A percentile compares a stretch with the other conserved stretches of the same genome.
Evolutionary conservation across 1,140 invertebrate species (phyloP).

Genomic region (Procambarus clarkii): DNA sequence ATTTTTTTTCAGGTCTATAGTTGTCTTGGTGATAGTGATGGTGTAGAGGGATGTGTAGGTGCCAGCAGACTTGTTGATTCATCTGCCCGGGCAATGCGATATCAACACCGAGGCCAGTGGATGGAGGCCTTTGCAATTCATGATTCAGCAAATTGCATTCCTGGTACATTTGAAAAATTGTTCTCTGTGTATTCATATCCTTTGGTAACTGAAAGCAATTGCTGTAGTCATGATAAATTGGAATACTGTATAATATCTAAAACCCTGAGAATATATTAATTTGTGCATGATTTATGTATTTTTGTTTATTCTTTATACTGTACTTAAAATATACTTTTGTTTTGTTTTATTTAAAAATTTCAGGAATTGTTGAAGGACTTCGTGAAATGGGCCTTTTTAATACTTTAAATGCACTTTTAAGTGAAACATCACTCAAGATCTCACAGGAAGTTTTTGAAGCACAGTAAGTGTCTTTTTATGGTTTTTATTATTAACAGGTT

Average conservation of each 20-base stretch:
- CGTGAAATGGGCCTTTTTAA: slow-evolving; percentile 17
- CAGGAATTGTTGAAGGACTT: slow-evolving; percentile 31
- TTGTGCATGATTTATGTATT: too few relatives aligned
- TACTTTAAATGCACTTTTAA: neutral
- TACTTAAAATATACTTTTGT: neutral
- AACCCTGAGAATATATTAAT: too few relatives aligned
- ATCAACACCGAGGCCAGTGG: slow-evolving; percentile 30
- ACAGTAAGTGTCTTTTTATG: slow-evolving; percentile 1
- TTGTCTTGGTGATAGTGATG: slow-evolving; percentile 13
- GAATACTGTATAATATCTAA: too few relatives aligned
- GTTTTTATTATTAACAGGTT: neutral
- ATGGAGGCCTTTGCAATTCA: slow-evolving; percentile 15
- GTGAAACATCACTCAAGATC: neutral
- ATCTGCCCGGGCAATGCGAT: neutral
- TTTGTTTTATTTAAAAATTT: neutral
- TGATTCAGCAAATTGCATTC: slow-evolving; percentile 16
- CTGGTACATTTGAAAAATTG: neutral
- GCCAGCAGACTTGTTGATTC: neutral
- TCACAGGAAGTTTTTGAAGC: slow-evolving; percentile 17
- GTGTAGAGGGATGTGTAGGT: slow-evolving; percentile 20
- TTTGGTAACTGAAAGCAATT: neutral
- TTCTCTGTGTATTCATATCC: neutral
- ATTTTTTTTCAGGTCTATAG: neutral
- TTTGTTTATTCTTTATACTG: too few relatives aligned
- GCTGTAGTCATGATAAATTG: neutral